A percentile compares a stretch with the other conserved stretches of the same genome.
phyloP scores from a whole-genome alignment of 2,113 vertebrate species.

The Microcebus tavaratra region DNA sequence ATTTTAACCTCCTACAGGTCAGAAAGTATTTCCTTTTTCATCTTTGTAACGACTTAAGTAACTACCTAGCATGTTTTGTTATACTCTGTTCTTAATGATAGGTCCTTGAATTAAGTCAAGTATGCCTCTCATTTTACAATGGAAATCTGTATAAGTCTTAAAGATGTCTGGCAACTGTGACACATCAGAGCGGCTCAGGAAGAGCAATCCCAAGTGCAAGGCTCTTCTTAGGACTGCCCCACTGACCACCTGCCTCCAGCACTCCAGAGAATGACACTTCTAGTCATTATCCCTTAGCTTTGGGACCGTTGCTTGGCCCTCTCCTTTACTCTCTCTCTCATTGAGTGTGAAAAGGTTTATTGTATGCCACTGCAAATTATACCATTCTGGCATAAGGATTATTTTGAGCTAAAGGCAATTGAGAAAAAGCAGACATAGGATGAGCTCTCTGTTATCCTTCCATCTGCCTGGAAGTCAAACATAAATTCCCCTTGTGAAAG shows the following conservation, averaged over 20 bases:
- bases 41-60: background rate
- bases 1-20: background rate
- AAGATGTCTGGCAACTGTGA: background rate
- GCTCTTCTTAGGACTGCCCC: background rate
- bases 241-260: background rate
- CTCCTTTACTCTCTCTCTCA: background rate
- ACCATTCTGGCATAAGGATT: background rate
- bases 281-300: background rate
- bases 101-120: conserved; percentile 11
- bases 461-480: background rate
- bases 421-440: background rate
- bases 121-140: background rate
- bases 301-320: background rate
- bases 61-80: background rate
- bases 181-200: background rate
- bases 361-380: background rate
- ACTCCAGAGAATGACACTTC: background rate
- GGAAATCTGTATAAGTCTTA: background rate
- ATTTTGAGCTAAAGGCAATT: background rate
- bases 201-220: background rate
- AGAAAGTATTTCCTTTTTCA: background rate
- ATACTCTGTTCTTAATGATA: conserved; percentile 2
- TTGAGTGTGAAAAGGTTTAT: background rate
- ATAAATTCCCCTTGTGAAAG: background rate
- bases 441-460: background rate